Percentiles rank a stretch among this genome's conserved stretches.
These are phyloP conservation scores for Pantala flavescens DNA, from an alignment of 1,140 invertebrate species.

Conservation along the genomic window DNA sequence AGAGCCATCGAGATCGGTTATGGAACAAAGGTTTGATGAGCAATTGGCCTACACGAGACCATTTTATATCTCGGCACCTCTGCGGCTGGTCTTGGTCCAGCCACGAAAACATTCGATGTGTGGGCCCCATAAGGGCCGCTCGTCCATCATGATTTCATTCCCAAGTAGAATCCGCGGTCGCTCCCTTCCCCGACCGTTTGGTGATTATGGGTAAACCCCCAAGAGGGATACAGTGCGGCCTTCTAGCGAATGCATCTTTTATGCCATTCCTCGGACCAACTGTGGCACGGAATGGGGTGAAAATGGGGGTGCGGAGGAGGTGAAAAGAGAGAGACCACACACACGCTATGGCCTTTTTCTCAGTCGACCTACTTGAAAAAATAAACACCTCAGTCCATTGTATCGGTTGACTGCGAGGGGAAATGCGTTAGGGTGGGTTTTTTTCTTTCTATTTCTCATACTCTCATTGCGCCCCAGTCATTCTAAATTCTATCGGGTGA, in stretches of 20 bases:
- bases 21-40: too few relatives aligned
- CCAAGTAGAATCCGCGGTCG: neutral
- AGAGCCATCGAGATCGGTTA: too few relatives aligned
- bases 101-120: too few relatives aligned
- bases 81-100: too few relatives aligned
- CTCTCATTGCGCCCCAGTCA: neutral
- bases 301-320: neutral
- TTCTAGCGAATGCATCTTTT: neutral
- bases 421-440: neutral
- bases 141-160: too few relatives aligned
- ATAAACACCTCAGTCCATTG: neutral
- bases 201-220: neutral
- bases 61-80: too few relatives aligned
- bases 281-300: too few relatives aligned
- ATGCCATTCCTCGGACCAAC: neutral
- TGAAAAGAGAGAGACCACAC: neutral
- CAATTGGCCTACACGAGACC: too few relatives aligned
- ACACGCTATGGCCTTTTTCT: neutral
- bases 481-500: neutral
- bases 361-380: neutral
- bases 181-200: neutral
- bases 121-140: too few relatives aligned
- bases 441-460: neutral
- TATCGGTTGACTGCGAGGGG: neutral
- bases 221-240: neutral